phyloP scores from a whole-genome alignment of 2,888 invertebrate species.

The Drosophila nr. perissopoda region DNA sequence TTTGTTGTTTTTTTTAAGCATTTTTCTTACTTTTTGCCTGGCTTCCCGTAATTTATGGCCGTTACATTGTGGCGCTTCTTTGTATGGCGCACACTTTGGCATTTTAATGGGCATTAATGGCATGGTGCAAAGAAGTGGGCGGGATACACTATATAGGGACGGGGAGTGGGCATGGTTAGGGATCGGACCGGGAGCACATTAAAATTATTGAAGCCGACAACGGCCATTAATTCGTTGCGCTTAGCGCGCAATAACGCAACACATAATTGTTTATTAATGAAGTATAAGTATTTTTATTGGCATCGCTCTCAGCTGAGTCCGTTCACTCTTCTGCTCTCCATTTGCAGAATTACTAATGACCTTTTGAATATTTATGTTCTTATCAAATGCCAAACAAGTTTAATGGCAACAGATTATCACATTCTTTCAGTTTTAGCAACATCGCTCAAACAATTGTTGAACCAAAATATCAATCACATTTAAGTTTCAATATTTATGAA shows the following conservation, averaged over 20 bases:
- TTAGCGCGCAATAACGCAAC: slow-evolving; percentile 69
- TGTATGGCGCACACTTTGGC: slow-evolving; percentile 70
- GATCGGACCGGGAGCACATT: slow-evolving; percentile 53
- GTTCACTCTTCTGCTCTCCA: not conserved
- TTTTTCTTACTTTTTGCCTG: slow-evolving; percentile 55
- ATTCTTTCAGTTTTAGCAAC: too few species aligned
- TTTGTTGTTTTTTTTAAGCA: slow-evolving; percentile 21
- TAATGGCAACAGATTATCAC: not conserved
- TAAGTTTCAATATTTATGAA: not conserved
- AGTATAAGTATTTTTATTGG: slow-evolving; percentile 88
- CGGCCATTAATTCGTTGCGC: slow-evolving; percentile 79
- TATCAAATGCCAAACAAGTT: not conserved
- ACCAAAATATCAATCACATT: not conserved
- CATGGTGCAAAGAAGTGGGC: slow-evolving; percentile 34
- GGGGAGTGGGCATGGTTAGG: not conserved
- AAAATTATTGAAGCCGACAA: slow-evolving; percentile 78
- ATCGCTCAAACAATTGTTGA: not conserved
- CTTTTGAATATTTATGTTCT: not conserved
- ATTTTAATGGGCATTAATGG: slow-evolving; percentile 77
- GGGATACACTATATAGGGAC: not conserved
- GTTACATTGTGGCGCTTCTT: slow-evolving; percentile 73
- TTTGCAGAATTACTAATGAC: not conserved
- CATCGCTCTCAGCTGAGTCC: slow-evolving; percentile 24
- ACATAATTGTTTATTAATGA: slow-evolving; percentile 88
- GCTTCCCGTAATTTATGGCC: slow-evolving; percentile 63